These are phyloP conservation scores for Metridium senile DNA, from an alignment of 92 coral and sea anemone genomes.

Conservation along the genomic window DNA sequence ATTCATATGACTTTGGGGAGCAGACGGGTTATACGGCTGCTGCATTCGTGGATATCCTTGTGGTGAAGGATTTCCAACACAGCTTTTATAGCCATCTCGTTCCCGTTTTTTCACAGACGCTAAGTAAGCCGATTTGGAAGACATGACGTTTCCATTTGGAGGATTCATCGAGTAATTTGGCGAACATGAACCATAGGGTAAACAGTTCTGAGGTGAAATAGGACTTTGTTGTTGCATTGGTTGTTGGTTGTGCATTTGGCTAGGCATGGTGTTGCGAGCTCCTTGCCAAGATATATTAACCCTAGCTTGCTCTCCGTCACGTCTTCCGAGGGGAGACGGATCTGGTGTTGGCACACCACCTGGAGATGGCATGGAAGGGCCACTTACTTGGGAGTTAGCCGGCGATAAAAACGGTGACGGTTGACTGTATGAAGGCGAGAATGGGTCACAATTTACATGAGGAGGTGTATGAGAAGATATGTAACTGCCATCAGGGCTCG, in stretches of 20 bases:
- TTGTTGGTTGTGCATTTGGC: conserved; percentile 30
- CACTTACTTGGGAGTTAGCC: conserved; percentile 43
- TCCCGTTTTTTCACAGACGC: conserved; percentile 64
- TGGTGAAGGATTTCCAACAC: conserved; percentile 40
- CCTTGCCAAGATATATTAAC: conserved; percentile 90
- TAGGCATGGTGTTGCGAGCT: conserved; percentile 42
- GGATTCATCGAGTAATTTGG: conserved; percentile 41
- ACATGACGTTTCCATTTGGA: conserved; percentile 23
- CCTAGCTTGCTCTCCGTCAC: conserved; percentile 70
- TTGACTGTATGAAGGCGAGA: conserved; percentile 58
- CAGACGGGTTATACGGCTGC: conserved; percentile 23
- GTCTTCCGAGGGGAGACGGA: conserved; percentile 79
- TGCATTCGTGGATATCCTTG: conserved; percentile 33
- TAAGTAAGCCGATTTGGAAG: conserved; percentile 58
- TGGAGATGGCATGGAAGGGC: conserved; percentile 68
- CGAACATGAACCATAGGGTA: conserved; percentile 37
- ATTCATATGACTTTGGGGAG: conserved; percentile 24
- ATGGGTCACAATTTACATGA: conserved; percentile 63
- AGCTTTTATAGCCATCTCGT: conserved; percentile 47
- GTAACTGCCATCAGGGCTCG: conserved; percentile 79
- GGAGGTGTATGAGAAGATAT: conserved; percentile 65
- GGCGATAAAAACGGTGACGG: conserved; percentile 71
- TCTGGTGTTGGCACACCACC: conserved; percentile 82
- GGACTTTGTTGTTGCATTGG: neutral
- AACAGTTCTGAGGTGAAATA: conserved; percentile 4